These are phyloP conservation scores for Schizopygopsis pylzovi DNA, from an alignment of 2,797 vertebrate genomes.

Conservation along the genomic window DNA sequence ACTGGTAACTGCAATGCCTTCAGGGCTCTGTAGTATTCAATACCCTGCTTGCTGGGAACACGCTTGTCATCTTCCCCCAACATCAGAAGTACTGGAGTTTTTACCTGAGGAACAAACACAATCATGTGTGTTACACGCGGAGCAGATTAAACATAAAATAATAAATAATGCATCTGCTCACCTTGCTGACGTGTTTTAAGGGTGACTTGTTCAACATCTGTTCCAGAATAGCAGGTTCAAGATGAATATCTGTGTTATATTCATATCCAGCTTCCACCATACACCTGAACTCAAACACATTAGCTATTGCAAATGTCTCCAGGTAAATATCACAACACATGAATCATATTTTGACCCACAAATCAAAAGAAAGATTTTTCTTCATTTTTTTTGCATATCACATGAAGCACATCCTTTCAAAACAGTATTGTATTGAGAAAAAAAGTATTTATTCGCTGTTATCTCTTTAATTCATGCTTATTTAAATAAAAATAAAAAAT, in stretches of 20 bases:
- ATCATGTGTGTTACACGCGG: not conserved
- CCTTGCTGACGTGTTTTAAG: constrained; percentile 82
- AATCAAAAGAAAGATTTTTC: not conserved
- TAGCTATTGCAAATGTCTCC: not conserved
- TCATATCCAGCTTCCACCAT: constrained; percentile 83
- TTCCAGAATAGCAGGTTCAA: constrained; percentile 79
- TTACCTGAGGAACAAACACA: constrained; percentile 78
- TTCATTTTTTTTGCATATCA: not conserved
- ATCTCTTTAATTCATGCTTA: not conserved
- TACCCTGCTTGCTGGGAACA: constrained; percentile 90
- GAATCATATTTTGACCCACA: not conserved
- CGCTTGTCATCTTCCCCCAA: constrained; percentile 92
- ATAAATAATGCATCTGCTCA: constrained; percentile 60
- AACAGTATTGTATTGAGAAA: not conserved
- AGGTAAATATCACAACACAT: constrained; percentile 7
- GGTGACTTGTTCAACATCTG: constrained; percentile 92
- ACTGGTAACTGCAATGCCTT: constrained; percentile 84
- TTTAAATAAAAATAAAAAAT: not conserved
- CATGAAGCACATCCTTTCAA: not conserved
- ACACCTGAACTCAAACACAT: constrained; percentile 80
- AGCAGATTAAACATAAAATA: not conserved
- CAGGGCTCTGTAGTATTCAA: constrained; percentile 92
- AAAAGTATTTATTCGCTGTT: not conserved
- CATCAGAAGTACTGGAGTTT: constrained; percentile 87
- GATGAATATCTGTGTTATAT: constrained; percentile 77